phyloP scores from a whole-genome alignment of 2,888 invertebrate genomes.

The Pediacus dermestoides region DNA sequence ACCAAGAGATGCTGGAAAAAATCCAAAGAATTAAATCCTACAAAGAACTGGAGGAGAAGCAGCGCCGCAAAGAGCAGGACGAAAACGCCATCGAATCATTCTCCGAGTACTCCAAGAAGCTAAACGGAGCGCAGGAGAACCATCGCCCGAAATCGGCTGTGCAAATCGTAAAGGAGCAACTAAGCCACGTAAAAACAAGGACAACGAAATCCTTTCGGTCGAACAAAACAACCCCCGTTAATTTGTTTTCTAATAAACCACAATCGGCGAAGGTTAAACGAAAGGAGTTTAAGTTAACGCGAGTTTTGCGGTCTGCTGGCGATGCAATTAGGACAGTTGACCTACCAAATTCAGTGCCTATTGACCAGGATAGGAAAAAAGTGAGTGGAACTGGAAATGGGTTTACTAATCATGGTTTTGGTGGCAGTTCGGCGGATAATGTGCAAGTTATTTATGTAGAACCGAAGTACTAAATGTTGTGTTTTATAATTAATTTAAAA shows the following conservation, averaged over 20 bases:
- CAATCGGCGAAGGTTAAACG: conserved; percentile 22
- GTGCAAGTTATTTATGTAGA: too few species aligned
- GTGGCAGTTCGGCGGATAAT: too few species aligned
- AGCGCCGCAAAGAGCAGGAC: conserved; percentile 30
- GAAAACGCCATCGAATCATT: conserved; percentile 44
- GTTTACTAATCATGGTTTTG: too few species aligned
- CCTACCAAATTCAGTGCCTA: too few species aligned
- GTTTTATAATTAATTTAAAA: too few species aligned
- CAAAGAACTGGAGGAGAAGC: conserved; percentile 28
- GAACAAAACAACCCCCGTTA: conserved; percentile 45
- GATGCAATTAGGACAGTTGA: too few species aligned
- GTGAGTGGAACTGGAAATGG: too few species aligned
- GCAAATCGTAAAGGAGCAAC: conserved; percentile 44
- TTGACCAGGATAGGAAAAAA: too few species aligned
- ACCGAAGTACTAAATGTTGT: too few species aligned
- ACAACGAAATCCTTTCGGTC: conserved; percentile 31
- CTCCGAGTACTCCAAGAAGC: conserved; percentile 42
- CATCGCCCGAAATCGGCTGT: conserved; percentile 45
- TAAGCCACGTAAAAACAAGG: conserved; percentile 33
- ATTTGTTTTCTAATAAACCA: conserved; percentile 22
- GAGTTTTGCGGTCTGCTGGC: conserved; percentile 42
- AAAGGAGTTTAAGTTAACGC: conserved; percentile 24
- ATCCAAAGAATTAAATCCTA: conserved; percentile 37
- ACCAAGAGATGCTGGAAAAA: conserved; percentile 47
- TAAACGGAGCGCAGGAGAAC: conserved; percentile 26